Base-by-base conservation (phyloP, 2,113 vertebrate species). In the Pedionomus torquatus region DNA sequence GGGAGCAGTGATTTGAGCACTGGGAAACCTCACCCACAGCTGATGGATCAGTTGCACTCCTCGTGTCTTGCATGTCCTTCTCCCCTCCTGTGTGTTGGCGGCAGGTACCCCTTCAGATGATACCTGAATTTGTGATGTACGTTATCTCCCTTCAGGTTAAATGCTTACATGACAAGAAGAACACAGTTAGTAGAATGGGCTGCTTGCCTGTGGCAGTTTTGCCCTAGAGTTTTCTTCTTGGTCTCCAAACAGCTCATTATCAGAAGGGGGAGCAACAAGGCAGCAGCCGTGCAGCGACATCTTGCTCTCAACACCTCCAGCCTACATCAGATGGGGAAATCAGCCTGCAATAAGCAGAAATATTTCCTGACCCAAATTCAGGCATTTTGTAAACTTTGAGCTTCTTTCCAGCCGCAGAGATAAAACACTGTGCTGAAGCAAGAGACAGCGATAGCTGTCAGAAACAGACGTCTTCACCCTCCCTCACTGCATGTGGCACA, bases 311-410 rank as follows among this genome's bases (percentile, higher is more conserved):
- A 86, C 93, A 96, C 93, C 90, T 95, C 79, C 75, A 77, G 68
- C 37, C 4, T 4, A 7, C 30, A 41, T 64, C 57, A 80, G 54
- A 51, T 23, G 41, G 37, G 41, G 82, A 84, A 87, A 87, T 74
- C 69, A 83, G 75, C 70, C 44, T 79, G 58, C 85, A 92, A 43
- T 51, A 64, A 66, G 33, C 54, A 94, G 79, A 96, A 96, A 81
- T 90, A 90, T 93, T 95, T 93, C 93, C 83, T 95, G 92, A 95
- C 92, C 93, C 79, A 88, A 85, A 95, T 96, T 94, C 70, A 66
- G 88, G 51, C 68, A n/a, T 86, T 90, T 93, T 70, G 43, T 74
- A 78, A 90, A 96, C 75, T 80, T 74, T 0, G 11, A 90, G 75
- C 75, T 54, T 81, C 75, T 95, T 77, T 77, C 64, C 25, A 57